These are phyloP conservation scores for Metridium senile DNA, from an alignment of 92 coral and sea anemone species.

Conservation along the genomic window DNA sequence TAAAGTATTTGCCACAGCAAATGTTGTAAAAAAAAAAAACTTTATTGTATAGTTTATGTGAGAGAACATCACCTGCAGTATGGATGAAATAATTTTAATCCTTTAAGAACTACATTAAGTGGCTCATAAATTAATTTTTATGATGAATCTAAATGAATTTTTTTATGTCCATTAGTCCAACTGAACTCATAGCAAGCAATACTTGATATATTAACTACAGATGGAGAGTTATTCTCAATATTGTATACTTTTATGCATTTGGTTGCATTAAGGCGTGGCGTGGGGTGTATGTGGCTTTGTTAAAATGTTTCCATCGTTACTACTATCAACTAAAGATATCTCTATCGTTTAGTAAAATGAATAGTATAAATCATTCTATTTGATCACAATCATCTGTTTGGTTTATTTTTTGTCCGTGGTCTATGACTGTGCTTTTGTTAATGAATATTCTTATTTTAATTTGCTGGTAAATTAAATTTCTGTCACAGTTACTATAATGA, in stretches of 20 bases:
- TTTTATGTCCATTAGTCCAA: neutral
- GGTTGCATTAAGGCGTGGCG: slow-evolving; percentile 8
- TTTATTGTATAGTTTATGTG: too few relatives aligned
- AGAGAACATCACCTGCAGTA: too few relatives aligned
- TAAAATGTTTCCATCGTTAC: neutral
- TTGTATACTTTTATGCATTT: neutral
- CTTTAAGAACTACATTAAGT: neutral
- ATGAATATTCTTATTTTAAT: neutral
- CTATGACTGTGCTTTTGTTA: too few relatives aligned
- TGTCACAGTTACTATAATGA: neutral
- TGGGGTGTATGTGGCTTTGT: neutral
- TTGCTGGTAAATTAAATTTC: neutral
- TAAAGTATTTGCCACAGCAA: too few relatives aligned
- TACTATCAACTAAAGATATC: neutral
- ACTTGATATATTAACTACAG: neutral
- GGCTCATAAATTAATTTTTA: neutral
- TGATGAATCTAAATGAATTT: neutral
- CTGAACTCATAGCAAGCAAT: neutral
- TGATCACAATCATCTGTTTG: neutral
- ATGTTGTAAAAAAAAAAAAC: too few relatives aligned
- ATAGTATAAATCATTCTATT: neutral
- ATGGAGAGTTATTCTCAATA: neutral
- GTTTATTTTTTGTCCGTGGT: too few relatives aligned
- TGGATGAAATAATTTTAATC: neutral
- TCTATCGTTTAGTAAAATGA: neutral